Conservation (phyloP, 2,888 invertebrate species). For the Ectemnius cavifrons region DNA sequence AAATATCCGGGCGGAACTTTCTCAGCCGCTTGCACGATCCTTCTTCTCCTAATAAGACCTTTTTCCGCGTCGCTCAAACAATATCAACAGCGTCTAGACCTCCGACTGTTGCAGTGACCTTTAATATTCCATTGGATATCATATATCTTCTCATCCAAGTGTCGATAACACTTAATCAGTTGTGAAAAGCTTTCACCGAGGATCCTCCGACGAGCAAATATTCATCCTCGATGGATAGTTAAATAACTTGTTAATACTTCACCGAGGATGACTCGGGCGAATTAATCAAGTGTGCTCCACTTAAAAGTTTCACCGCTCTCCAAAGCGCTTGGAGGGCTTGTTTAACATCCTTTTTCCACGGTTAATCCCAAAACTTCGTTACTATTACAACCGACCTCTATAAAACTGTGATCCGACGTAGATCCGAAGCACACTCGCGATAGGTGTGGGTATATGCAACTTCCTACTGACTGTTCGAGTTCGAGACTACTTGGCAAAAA, state of each 20-base stretch:
- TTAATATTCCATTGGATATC: neutral
- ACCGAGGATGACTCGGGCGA: constrained; percentile 21
- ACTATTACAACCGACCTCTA: constrained; percentile 21
- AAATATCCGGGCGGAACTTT: constrained; percentile 30
- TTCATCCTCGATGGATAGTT: constrained; percentile 3
- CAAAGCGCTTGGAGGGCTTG: constrained; percentile 22
- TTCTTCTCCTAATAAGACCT: constrained; percentile 1
- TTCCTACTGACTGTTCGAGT: constrained; percentile 35
- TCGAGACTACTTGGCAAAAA: constrained; percentile 21
- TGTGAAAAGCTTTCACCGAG: neutral
- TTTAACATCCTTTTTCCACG: constrained; percentile 24
- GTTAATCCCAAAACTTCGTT: constrained; percentile 32
- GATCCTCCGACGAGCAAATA: neutral
- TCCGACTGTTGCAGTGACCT: too few relatives aligned
- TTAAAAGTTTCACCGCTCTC: constrained; percentile 19
- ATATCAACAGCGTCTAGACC: too few relatives aligned
- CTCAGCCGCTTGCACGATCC: neutral
- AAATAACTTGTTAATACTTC: constrained; percentile 22
- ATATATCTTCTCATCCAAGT: neutral
- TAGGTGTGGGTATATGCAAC: constrained; percentile 30
- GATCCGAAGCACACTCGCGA: constrained; percentile 8
- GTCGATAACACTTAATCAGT: neutral
- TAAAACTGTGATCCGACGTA: constrained; percentile 30
- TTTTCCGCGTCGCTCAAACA: neutral
- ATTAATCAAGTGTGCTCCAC: constrained; percentile 31